Conservation (phyloP, 2,888 invertebrate genomes). For the Gerris lacustris region DNA sequence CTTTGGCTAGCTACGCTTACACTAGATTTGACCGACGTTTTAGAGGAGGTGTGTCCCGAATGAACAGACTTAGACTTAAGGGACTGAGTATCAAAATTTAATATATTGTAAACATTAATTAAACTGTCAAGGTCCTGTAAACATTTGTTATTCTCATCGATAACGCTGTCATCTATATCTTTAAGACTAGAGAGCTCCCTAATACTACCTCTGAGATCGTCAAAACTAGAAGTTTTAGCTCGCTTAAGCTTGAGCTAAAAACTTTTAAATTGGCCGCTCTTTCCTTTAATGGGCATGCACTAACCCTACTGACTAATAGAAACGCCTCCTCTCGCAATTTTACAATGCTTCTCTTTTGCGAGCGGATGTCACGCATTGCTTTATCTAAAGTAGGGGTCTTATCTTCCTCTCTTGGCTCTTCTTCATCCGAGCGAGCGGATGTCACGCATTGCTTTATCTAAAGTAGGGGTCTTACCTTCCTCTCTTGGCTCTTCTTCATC, state of each 20-base stretch:
- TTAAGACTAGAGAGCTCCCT: background rate
- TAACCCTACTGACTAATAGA: background rate
- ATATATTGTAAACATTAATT: background rate
- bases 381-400: no score
- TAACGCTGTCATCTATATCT: background rate
- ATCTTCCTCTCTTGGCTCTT: no score
- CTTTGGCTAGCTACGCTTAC: background rate
- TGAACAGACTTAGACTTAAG: background rate
- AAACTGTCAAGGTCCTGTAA: background rate
- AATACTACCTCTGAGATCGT: background rate
- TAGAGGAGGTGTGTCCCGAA: background rate
- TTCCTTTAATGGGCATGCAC: background rate
- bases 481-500: no score
- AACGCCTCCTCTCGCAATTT: background rate
- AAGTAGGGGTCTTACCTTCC: no score
- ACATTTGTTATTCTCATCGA: background rate
- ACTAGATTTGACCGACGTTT: background rate
- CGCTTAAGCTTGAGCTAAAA: background rate
- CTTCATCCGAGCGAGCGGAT: no score
- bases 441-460: no score
- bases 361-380: no score
- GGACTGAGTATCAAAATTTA: background rate
- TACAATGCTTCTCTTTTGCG: background rate
- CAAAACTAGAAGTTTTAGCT: background rate
- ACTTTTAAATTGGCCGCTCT: background rate